Evolutionary conservation across 2,113 vertebrate species (phyloP).

Genomic region (Probosciger aterrimus): DNA sequence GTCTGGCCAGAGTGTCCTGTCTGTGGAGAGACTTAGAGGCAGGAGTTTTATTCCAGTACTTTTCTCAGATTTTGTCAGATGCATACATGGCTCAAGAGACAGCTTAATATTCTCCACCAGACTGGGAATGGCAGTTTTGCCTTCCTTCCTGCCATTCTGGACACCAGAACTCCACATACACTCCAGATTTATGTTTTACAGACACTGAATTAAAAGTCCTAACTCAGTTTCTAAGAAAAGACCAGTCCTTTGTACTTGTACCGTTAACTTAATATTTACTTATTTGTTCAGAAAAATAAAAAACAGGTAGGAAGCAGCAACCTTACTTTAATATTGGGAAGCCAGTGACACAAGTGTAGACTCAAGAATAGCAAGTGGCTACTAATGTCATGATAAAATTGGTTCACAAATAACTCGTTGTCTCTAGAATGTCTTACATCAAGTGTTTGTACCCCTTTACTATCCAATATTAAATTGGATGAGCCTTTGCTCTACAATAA

Average conservation of each 20-base stretch:
- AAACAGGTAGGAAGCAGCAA: background rate
- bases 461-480: background rate
- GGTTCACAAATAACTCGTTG: background rate
- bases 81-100: background rate
- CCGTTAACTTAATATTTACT: background rate
- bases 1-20: rapidly evolving
- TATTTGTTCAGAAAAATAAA: background rate
- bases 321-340: background rate
- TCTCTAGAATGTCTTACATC: background rate
- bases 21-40: background rate
- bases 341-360: background rate
- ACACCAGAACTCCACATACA: rapidly evolving
- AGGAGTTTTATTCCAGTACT: background rate
- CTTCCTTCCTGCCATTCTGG: background rate
- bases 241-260: background rate
- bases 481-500: background rate
- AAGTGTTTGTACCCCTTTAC: background rate
- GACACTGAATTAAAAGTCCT: background rate
- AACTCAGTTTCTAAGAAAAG: background rate
- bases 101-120: background rate
- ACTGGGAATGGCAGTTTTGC: background rate
- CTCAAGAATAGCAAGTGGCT: background rate
- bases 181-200: background rate
- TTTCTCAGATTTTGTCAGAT: background rate
- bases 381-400: background rate